Percentiles rank a stretch among this genome's conserved stretches.
Evolutionary conservation across 1,140 invertebrate genomes (phyloP).

Genomic region (Leptinotarsa texana): DNA sequence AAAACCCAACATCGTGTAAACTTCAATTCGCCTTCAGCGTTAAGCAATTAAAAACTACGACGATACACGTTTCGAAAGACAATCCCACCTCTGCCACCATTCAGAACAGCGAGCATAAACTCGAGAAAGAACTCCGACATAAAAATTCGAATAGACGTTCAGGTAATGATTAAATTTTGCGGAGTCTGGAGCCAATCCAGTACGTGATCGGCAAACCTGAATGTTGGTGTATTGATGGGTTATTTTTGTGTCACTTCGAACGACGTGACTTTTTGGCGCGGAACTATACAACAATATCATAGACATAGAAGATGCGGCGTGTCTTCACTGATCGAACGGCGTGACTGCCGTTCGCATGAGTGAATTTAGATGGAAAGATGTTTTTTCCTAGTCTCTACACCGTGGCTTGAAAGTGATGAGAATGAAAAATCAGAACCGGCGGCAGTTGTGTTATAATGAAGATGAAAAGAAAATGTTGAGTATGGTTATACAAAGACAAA

Average conservation of each 20-base stretch:
- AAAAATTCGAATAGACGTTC: conserved; percentile 18
- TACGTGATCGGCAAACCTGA: conserved; percentile 21
- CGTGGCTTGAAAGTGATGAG: too few species aligned
- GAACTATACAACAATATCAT: conserved; percentile 20
- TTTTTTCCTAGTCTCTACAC: background rate
- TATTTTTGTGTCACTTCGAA: conserved; percentile 22
- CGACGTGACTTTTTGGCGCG: conserved; percentile 19
- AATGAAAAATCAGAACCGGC: too few species aligned
- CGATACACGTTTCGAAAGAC: background rate
- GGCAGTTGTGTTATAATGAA: too few species aligned
- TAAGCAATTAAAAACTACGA: background rate
- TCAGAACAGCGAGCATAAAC: background rate
- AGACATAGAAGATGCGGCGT: conserved; percentile 14
- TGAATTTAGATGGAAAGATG: conserved; percentile 7
- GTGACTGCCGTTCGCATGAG: conserved; percentile 17
- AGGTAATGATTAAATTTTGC: conserved; percentile 28
- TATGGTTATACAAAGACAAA: too few species aligned
- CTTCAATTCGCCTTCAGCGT: background rate
- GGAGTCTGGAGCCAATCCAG: conserved; percentile 25
- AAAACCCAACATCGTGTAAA: background rate
- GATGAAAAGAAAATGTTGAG: too few species aligned
- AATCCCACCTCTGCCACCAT: background rate
- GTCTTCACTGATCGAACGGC: background rate
- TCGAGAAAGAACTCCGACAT: background rate
- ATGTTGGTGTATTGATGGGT: conserved; percentile 20